A percentile compares a stretch with the other conserved stretches of the same genome.
These are phyloP conservation scores for Bruchidius siliquastri DNA, from an alignment of 2,888 invertebrate species.

Conservation along the genomic window DNA sequence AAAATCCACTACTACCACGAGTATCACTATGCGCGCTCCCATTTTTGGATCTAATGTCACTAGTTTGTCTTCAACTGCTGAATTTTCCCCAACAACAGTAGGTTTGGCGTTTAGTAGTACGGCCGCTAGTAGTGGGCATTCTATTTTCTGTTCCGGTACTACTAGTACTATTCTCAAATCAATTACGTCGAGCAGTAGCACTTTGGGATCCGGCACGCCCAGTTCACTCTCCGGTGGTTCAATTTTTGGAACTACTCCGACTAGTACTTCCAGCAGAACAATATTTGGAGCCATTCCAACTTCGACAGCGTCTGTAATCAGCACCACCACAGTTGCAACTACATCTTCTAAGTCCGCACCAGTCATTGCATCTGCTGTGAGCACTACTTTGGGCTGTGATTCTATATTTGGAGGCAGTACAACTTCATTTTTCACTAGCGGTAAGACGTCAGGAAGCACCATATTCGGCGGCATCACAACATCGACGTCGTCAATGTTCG, in stretches of 20 bases:
- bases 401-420: constrained; percentile 18
- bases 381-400: neutral
- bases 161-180: constrained; percentile 3
- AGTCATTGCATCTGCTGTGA: neutral
- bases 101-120: constrained; percentile 33
- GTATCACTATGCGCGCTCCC: neutral
- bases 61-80: constrained; percentile 6
- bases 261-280: constrained; percentile 18
- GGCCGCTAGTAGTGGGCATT: neutral
- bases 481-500: neutral
- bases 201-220: constrained; percentile 4
- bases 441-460: constrained; percentile 1
- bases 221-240: neutral
- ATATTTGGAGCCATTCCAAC: constrained; percentile 20
- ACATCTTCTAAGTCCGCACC: neutral
- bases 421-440: constrained; percentile 42
- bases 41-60: constrained; percentile 10
- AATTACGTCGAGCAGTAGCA: constrained; percentile 2
- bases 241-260: constrained; percentile 16
- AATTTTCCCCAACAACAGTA: neutral
- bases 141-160: constrained; percentile 5
- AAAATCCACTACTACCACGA: too few relatives aligned
- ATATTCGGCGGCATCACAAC: neutral
- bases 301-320: constrained; percentile 3
- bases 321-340: neutral